These are phyloP conservation scores for Megaustenia siamemsis DNA, from an alignment of 2,888 invertebrate species.

Conservation along the genomic window DNA sequence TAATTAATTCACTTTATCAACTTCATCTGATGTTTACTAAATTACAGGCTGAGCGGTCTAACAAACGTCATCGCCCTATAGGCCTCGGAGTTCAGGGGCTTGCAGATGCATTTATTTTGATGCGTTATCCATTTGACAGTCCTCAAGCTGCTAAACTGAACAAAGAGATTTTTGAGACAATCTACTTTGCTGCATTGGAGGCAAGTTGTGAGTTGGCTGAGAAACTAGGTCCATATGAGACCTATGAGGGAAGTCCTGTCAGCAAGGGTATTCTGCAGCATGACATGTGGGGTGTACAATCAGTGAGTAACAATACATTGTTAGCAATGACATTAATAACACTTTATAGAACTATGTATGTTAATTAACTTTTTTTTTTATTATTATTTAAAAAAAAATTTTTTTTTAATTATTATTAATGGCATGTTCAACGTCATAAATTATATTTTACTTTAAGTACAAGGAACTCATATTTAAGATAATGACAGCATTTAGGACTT, in stretches of 20 bases:
- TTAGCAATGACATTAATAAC: too few species aligned
- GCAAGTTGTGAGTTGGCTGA: slow-evolving; percentile 96
- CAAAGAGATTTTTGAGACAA: slow-evolving; percentile 97
- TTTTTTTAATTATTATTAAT: too few species aligned
- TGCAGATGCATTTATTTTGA: slow-evolving; percentile 96
- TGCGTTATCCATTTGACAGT: slow-evolving; percentile 95
- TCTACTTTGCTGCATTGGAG: slow-evolving; percentile 97
- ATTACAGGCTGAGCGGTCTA: slow-evolving; percentile 85
- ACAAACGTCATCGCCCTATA: slow-evolving; percentile 87
- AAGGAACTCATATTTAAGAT: too few species aligned
- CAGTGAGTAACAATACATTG: slow-evolving; percentile 81
- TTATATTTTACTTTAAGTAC: too few species aligned
- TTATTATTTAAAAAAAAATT: too few species aligned
- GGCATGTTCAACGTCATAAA: too few species aligned
- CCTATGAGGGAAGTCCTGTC: slow-evolving; percentile 94
- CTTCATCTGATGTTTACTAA: neutral
- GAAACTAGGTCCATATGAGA: slow-evolving; percentile 91
- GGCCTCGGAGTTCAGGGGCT: slow-evolving; percentile 97
- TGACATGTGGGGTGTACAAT: slow-evolving; percentile 97
- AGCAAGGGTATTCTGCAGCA: slow-evolving; percentile 97
- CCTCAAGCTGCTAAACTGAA: slow-evolving; percentile 91
- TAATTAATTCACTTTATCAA: too few species aligned
- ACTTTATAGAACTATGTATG: too few species aligned
- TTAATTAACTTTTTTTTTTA: too few species aligned
- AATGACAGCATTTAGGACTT: too few species aligned